Percentiles rank a stretch among this genome's conserved stretches.
These are phyloP conservation scores for Bucco capensis DNA, from an alignment of 2,113 vertebrate species.

Conservation along the genomic window DNA sequence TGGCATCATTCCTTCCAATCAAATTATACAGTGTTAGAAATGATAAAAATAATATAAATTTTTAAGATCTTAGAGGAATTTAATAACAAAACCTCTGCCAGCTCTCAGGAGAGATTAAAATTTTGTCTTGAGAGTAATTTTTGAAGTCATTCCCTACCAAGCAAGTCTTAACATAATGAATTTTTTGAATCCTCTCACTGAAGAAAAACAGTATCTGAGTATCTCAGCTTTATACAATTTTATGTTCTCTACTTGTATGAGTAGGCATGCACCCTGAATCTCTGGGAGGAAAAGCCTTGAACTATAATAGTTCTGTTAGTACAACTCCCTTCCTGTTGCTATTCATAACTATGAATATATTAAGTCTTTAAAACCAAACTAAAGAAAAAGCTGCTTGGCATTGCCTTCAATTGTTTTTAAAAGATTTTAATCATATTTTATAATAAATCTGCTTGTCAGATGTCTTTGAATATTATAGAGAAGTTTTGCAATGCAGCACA, in stretches of 20 bases:
- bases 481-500: neutral
- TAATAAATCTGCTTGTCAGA: neutral
- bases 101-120: neutral
- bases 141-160: neutral
- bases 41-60: neutral
- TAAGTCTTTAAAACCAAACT: neutral
- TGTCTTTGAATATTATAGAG: neutral
- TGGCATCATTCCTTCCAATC: too few species aligned
- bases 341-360: constrained; percentile 19
- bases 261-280: neutral
- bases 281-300: constrained; percentile 35
- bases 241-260: neutral
- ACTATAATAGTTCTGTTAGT: constrained; percentile 25
- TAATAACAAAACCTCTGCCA: neutral
- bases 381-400: neutral
- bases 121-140: neutral
- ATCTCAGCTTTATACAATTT: neutral
- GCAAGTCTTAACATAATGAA: neutral
- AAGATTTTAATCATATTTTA: neutral
- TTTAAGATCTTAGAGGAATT: neutral
- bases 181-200: neutral
- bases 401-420: neutral
- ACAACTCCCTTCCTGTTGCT: constrained; percentile 65
- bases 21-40: neutral
- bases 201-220: neutral